A percentile compares a stretch with the other conserved stretches of the same genome.
These are phyloP conservation scores for Strix uralensis DNA, from an alignment of 2,113 vertebrate genomes.

Conservation along the genomic window DNA sequence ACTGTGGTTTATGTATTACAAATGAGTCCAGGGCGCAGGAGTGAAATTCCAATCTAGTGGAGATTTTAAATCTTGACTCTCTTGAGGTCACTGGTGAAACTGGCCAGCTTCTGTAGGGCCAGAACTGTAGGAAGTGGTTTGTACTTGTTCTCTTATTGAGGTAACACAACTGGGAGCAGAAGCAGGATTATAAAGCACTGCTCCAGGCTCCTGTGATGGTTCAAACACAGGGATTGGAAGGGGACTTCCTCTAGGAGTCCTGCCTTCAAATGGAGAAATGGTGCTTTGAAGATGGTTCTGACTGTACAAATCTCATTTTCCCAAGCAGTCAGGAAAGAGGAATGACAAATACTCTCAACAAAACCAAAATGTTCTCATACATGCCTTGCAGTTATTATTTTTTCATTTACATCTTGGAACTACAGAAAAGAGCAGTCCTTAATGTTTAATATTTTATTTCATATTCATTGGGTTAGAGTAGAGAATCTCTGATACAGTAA, in stretches of 20 bases:
- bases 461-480: not conserved
- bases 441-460: not conserved
- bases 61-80: not conserved
- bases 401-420: not conserved
- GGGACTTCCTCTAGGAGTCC: not conserved
- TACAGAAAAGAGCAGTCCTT: not conserved
- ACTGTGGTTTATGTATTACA: not conserved
- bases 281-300: not conserved
- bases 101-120: not conserved
- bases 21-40: not conserved
- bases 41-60: not conserved
- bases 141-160: not conserved
- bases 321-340: not conserved
- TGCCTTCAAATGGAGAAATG: not conserved
- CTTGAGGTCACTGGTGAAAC: not conserved
- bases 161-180: not conserved
- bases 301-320: constrained; percentile 9
- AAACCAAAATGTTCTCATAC: not conserved
- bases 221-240: not conserved
- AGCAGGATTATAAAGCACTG: not conserved
- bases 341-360: not conserved
- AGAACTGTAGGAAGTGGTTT: not conserved
- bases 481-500: not conserved
- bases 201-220: not conserved
- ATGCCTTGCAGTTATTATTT: not conserved